Evolutionary conservation across 2,888 invertebrate genomes (phyloP).

Genomic region (Metellina segmentata): DNA sequence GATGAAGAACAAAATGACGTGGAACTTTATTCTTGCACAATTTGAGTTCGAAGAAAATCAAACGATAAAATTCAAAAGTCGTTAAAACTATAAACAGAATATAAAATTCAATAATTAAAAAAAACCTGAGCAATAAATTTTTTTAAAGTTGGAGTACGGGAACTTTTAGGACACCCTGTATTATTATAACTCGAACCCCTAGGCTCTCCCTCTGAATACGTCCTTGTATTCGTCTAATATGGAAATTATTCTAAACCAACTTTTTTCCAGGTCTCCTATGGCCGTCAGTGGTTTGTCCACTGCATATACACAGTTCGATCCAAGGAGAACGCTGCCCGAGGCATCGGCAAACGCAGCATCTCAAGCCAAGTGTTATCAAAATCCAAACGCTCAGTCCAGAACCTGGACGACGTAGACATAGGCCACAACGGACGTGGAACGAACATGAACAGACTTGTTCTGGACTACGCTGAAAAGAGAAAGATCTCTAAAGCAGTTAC

Average conservation of each 20-base stretch:
- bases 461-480: slow-evolving; percentile 56
- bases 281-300: slow-evolving; percentile 78
- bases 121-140: too few relatives aligned
- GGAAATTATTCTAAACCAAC: background rate
- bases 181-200: too few relatives aligned
- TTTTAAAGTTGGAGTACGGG: too few relatives aligned
- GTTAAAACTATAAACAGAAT: too few relatives aligned
- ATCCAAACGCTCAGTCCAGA: background rate
- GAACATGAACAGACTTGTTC: slow-evolving; percentile 77
- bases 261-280: slow-evolving; percentile 78
- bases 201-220: too few relatives aligned
- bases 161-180: too few relatives aligned
- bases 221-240: background rate
- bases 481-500: background rate
- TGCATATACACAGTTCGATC: slow-evolving; percentile 78
- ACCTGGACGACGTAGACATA: slow-evolving; percentile 2
- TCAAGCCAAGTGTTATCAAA: background rate
- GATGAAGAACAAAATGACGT: too few relatives aligned
- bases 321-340: slow-evolving; percentile 65
- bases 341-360: slow-evolving; percentile 76
- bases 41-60: too few relatives aligned
- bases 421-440: slow-evolving; percentile 77
- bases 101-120: too few relatives aligned
- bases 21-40: too few relatives aligned
- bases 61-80: too few relatives aligned